Base-by-base conservation (phyloP, 2,113 vertebrate species). In the Platichthys flesus region DNA sequence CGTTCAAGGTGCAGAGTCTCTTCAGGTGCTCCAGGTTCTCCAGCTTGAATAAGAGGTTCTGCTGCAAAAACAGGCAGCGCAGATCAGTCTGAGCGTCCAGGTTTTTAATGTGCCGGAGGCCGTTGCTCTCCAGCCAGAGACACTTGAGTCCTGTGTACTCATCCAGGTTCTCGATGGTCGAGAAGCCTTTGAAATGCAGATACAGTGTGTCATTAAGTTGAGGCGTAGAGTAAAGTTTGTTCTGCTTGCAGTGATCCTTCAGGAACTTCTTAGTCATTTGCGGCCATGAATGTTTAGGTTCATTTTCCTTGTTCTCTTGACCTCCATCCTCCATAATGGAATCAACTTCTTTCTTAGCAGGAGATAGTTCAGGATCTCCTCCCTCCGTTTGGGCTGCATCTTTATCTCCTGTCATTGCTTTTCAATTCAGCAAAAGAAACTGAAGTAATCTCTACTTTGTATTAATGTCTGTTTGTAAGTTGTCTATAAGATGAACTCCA, bases 141-240 rank as follows among this genome's bases (percentile, higher is more conserved):
- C 96, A 97, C 66, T 92, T 97, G 64, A 99, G 86, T 0, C 96
- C 97, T 0, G 95, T 97, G 74, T 99, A 99, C 21, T 99, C 96
- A 42, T 98, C 97, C 24, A 99, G 85, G 60, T 97, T 97, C 90
- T 99, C 97, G 20, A 99, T 95, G 71, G 82, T 82, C 58, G 91
- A 90, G 78, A 99, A 93, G 95, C 98, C 97, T 95, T 97, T 98
- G 68, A 93, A 98, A 83, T 99, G 98, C 81, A 99, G 90, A 71
- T 97, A 99, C 35, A 99, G 90, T 0, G 93, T 94, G 60, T 99
- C 97, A 77, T 99, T 99, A 88, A 98, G 81, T 14, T 70, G 79
- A 0, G 98, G 98, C 0, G 96, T 98, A 20, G 62, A 1, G 47
- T 99, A 99, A 26, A 99, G 94, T 80, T 97, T 97, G 61, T 98